Conservation (phyloP, 2,113 vertebrate species). For the Neoarius graeffei region DNA sequence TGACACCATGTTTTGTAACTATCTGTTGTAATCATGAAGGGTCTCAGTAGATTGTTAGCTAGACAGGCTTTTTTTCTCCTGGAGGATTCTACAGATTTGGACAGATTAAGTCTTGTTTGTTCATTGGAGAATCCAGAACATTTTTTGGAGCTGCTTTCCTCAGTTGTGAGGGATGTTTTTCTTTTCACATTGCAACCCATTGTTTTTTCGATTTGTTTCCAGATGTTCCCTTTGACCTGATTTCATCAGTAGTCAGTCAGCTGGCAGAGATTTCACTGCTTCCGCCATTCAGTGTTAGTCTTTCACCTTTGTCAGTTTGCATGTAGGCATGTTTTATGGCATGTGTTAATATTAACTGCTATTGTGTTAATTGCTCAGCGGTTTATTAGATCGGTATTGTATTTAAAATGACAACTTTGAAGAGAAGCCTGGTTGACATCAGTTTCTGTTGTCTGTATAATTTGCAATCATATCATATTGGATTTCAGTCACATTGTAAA, state of each 20-base stretch:
- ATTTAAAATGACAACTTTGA: neutral
- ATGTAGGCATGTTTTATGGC: neutral
- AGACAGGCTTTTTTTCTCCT: neutral
- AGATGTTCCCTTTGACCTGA: constrained; percentile 5
- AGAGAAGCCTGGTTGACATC: neutral
- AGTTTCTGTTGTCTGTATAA: neutral
- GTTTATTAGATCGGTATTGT: neutral
- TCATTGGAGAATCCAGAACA: neutral
- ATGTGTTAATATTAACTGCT: neutral
- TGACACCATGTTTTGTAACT: neutral
- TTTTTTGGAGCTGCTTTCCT: neutral
- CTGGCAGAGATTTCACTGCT: neutral
- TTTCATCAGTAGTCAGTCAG: neutral
- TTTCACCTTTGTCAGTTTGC: neutral
- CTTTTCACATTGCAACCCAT: neutral
- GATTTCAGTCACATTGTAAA: neutral
- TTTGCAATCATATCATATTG: neutral
- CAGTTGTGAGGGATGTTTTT: neutral
- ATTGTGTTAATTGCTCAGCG: neutral
- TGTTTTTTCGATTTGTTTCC: neutral
- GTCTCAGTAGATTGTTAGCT: neutral
- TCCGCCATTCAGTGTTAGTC: neutral
- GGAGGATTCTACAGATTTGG: neutral
- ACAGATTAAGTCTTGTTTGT: neutral
- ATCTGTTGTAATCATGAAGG: neutral